Conservation (phyloP, 2,888 invertebrate genomes). For the Bruchidius siliquastri region DNA sequence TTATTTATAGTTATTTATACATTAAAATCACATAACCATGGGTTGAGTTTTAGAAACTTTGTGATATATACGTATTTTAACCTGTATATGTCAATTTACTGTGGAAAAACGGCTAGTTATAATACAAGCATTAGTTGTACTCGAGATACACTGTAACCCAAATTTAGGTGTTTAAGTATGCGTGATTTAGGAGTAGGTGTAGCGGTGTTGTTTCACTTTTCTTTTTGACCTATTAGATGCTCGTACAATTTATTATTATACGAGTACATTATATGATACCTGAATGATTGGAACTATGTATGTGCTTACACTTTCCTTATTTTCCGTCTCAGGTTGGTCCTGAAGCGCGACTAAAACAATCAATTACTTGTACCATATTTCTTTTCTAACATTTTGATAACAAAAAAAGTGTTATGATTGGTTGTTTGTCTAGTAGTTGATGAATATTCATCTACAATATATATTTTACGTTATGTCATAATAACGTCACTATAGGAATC, state of each 20-base stretch:
- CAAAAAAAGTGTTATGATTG: no score
- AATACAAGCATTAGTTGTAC: not conserved
- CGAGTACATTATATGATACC: not conserved
- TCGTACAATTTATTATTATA: not conserved
- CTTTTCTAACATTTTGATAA: no score
- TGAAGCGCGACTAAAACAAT: no score
- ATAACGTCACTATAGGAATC: no score
- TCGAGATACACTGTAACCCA: not conserved
- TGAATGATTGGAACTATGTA: not conserved
- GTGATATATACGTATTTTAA: not conserved
- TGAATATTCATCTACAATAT: no score
- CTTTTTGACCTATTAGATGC: not conserved
- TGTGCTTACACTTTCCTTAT: not conserved
- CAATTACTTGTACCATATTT: no score
- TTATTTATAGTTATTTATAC: not conserved
- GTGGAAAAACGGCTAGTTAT: not conserved
- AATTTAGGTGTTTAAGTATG: not conserved
- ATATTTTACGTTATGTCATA: no score
- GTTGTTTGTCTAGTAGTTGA: no score
- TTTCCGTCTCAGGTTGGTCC: not conserved
- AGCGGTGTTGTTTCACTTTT: not conserved
- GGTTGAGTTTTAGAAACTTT: not conserved
- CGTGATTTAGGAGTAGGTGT: not conserved
- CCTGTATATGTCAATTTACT: not conserved
- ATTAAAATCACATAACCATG: not conserved